These are phyloP conservation scores for Blera fallax DNA, from an alignment of 2,888 invertebrate species.

Conservation along the genomic window DNA sequence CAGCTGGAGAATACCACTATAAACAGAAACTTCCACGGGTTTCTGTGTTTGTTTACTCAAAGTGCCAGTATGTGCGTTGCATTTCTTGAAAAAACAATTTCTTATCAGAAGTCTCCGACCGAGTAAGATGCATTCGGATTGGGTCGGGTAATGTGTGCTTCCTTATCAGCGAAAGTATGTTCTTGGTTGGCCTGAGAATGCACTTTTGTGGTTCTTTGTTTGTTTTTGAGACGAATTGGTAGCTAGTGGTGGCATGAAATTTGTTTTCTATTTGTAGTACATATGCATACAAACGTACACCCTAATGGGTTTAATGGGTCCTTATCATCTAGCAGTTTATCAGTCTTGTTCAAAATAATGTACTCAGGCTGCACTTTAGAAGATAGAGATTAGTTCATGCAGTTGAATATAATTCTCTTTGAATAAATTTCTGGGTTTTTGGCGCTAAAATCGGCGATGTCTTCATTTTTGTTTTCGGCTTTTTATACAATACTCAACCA, in stretches of 20 bases:
- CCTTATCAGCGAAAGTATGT: constrained; percentile 36
- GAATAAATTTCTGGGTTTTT: neutral
- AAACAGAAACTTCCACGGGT: neutral
- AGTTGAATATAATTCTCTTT: neutral
- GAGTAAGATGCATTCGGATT: constrained; percentile 13
- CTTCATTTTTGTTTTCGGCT: too few relatives aligned
- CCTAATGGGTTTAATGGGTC: constrained; percentile 19
- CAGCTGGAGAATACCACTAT: neutral
- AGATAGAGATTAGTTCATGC: neutral
- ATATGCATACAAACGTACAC: neutral
- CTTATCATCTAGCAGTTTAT: constrained; percentile 10
- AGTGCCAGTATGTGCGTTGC: neutral
- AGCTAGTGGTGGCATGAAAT: constrained; percentile 8
- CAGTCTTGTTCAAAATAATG: neutral
- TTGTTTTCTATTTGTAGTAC: constrained; percentile 42
- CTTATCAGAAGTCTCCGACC: constrained; percentile 34
- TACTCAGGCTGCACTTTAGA: neutral
- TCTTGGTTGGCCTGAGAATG: neutral
- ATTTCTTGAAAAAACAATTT: neutral
- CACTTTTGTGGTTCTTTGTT: constrained; percentile 47
- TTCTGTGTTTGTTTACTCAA: constrained; percentile 24
- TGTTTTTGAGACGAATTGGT: constrained; percentile 45
- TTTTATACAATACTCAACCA: too few relatives aligned
- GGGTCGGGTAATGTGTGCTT: neutral
- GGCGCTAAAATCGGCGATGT: neutral